Evolutionary conservation across 2,888 invertebrate species (phyloP).

Genomic region (Drosophila helvetica): DNA sequence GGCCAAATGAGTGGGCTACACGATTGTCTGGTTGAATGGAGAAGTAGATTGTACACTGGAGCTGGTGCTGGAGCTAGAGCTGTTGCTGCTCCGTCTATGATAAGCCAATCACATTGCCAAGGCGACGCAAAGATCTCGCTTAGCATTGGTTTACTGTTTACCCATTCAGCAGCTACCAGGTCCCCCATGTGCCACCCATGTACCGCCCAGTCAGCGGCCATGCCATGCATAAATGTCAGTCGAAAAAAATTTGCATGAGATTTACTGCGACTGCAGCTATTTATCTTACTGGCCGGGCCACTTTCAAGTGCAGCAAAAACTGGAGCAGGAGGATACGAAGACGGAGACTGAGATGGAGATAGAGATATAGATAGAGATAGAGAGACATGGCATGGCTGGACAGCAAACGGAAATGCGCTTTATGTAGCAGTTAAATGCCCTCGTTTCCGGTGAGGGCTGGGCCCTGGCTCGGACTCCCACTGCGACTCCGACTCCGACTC

Average conservation of each 20-base stretch:
- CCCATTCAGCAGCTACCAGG: background rate
- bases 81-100: constrained; percentile 26
- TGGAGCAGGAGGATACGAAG: constrained; percentile 29
- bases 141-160: constrained; percentile 17
- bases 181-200: no score
- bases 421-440: constrained; percentile 71
- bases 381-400: constrained; percentile 18
- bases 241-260: constrained; percentile 62
- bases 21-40: constrained; percentile 37
- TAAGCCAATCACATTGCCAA: constrained; percentile 46
- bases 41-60: constrained; percentile 11
- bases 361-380: no score
- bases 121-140: constrained; percentile 34
- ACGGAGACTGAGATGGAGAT: background rate
- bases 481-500: background rate
- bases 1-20: constrained; percentile 59
- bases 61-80: constrained; percentile 2
- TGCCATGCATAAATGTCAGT: constrained; percentile 66
- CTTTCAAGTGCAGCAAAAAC: constrained; percentile 58
- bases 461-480: background rate
- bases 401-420: constrained; percentile 68
- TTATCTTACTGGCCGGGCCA: constrained; percentile 54
- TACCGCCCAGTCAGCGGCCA: background rate
- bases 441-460: constrained; percentile 59
- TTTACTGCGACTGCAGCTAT: constrained; percentile 59